Evolutionary conservation across 2,113 vertebrate species (phyloP), one percentile per base, ranked within the genome.

Genomic region (Chionodraco myersi): DNA sequence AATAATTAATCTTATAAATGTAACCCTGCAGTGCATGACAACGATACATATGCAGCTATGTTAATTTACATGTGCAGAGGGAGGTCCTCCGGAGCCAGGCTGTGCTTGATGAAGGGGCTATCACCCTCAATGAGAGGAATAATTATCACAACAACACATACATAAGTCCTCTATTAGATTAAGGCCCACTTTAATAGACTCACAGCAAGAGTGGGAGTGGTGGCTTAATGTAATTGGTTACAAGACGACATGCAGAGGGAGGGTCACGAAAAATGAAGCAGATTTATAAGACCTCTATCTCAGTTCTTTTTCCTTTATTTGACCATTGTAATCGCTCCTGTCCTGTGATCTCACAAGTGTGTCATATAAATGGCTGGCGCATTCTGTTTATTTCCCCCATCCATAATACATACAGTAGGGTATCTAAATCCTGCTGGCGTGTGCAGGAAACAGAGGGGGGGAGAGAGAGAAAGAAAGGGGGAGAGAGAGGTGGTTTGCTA

Each of bases 351-450:
- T 88, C 83, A 86, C 90, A 86, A 91, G 90, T 89, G 89, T 91
- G 86, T 92, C 90, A 86, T 89, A 92, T 91, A 92, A 92, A 93
- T 90, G 90, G 90, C 84, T 88, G 78, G 70, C 7, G 67, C 82
- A 58, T 90, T 89, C 75, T 91, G 87, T 93, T 94, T 94, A 92
- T 90, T 89, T 90, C 86, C 64, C 84, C 90, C 84, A 93, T 94
- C 89, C 87, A 93, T 94, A 93, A 94, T 91, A 92, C 90, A 94
- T 92, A 21, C 21, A 21, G 21, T 21, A 85, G 89, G 84, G 83
- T 85, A 86, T 93, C 87, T 86, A 90, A 93, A 92, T 94, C 92
- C 89, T 91, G 85, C 89, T 87, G 87, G 79, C 77, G 88, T 90
- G 82, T 91, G 92, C 91, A 89, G 76, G 86, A 89, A 88, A 89